These are phyloP conservation scores for Acanthurus leucopareius DNA, from an alignment of 2,797 vertebrate species.

Conservation along the genomic window DNA sequence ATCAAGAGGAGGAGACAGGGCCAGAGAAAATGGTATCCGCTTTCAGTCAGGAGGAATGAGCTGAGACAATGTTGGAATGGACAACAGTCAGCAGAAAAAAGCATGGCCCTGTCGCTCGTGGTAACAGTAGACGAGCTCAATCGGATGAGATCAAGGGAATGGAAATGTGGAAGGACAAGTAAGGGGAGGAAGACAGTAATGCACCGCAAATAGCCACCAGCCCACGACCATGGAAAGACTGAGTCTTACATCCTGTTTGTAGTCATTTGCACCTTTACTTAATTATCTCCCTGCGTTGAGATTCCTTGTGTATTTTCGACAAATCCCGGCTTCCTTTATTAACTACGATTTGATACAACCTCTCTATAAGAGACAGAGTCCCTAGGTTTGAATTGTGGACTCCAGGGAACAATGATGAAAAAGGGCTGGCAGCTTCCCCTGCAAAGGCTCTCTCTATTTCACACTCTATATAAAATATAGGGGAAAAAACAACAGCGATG, in stretches of 20 bases:
- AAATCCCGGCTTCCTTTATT: not conserved
- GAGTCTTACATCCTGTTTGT: constrained; percentile 8
- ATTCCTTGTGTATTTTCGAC: not conserved
- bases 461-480: constrained; percentile 35
- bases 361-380: not conserved
- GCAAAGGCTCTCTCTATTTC: constrained; percentile 39
- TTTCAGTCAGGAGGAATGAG: constrained; percentile 59
- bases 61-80: constrained; percentile 43
- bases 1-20: constrained; percentile 38
- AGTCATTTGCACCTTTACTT: not conserved
- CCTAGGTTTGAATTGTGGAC: constrained; percentile 8
- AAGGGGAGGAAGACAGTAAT: constrained; percentile 35
- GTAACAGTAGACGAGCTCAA: constrained; percentile 57
- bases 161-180: constrained; percentile 49
- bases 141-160: constrained; percentile 36
- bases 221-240: constrained; percentile 20
- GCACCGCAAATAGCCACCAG: constrained; percentile 49
- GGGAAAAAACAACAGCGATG: constrained; percentile 56
- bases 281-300: not conserved
- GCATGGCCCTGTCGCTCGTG: constrained; percentile 30
- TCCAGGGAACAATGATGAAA: constrained; percentile 36
- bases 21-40: constrained; percentile 47
- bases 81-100: constrained; percentile 68
- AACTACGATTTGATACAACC: constrained; percentile 3
- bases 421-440: constrained; percentile 20